phyloP scores from a whole-genome alignment of 1,140 invertebrate genomes.

The Drosophila navojoa region DNA sequence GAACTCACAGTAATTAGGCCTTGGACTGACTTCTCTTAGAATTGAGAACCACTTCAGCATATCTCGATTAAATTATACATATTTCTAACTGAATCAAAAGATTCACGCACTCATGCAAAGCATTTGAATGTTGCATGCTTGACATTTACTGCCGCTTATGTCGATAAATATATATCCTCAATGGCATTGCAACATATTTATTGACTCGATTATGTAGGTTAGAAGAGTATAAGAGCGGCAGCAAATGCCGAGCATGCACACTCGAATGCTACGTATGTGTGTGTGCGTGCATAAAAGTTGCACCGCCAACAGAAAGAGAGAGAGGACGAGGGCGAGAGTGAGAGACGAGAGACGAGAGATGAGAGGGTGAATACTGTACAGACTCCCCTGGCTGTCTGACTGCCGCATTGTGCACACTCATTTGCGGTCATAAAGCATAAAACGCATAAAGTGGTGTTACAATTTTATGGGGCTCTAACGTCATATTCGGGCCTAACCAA shows the following conservation, averaged over 20 bases:
- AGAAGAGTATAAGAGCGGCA: conserved; percentile 7
- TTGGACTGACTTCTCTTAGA: too few species aligned
- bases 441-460: conserved; percentile 79
- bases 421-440: conserved; percentile 83
- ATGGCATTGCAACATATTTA: too few species aligned
- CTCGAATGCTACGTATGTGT: conserved; percentile 62
- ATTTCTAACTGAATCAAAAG: too few species aligned
- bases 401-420: conserved; percentile 70
- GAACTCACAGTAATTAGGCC: too few species aligned
- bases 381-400: conserved; percentile 43
- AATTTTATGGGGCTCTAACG: conserved; percentile 75
- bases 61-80: too few species aligned
- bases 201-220: neutral
- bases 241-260: conserved; percentile 70
- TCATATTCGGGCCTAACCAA: conserved; percentile 54
- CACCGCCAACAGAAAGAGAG: conserved; percentile 24
- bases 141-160: too few species aligned
- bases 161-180: neutral
- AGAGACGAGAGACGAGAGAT: neutral
- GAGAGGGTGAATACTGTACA: neutral
- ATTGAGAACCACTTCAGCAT: too few species aligned
- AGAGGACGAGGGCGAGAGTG: neutral
- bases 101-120: too few species aligned
- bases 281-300: conserved; percentile 72
- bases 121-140: too few species aligned